A percentile compares a stretch with the other conserved stretches of the same genome.
Conservation (phyloP, 2,113 vertebrate genomes). For the Rhegmatorhina hoffmannsi region DNA sequence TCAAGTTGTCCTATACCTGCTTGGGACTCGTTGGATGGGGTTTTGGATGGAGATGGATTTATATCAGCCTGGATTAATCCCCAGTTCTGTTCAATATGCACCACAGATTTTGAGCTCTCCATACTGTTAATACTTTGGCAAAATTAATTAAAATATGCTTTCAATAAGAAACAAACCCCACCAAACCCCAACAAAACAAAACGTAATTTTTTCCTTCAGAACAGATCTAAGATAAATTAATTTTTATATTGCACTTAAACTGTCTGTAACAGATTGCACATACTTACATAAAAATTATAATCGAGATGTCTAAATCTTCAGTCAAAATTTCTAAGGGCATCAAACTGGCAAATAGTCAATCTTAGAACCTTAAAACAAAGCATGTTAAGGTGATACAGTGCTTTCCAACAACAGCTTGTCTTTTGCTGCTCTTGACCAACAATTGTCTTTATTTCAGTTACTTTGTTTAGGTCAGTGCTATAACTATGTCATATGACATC, state of each 20-base stretch:
- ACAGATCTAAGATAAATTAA: not conserved
- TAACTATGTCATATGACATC: not conserved
- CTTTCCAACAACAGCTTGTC: not conserved
- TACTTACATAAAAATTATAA: not conserved
- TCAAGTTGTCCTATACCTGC: not conserved
- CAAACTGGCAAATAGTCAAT: not conserved
- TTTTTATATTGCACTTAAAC: not conserved
- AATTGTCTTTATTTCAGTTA: not conserved
- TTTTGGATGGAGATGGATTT: not conserved
- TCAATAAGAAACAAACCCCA: not conserved
- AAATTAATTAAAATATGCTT: not conserved
- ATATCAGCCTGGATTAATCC: not conserved
- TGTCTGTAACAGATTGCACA: not conserved
- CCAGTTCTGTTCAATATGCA: not conserved
- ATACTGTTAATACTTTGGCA: not conserved
- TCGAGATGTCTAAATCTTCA: not conserved
- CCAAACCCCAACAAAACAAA: not conserved
- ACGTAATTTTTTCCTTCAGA: not conserved
- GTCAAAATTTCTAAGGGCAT: not conserved
- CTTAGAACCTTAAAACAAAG: not conserved
- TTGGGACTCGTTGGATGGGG: rapidly evolving
- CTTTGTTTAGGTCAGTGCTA: not conserved
- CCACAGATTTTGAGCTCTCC: not conserved
- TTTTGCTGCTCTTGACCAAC: not conserved
- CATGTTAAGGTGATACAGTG: not conserved